phyloP scores from a whole-genome alignment of 1,140 invertebrate species.

The Trachymyrmex septentrionalis region DNA sequence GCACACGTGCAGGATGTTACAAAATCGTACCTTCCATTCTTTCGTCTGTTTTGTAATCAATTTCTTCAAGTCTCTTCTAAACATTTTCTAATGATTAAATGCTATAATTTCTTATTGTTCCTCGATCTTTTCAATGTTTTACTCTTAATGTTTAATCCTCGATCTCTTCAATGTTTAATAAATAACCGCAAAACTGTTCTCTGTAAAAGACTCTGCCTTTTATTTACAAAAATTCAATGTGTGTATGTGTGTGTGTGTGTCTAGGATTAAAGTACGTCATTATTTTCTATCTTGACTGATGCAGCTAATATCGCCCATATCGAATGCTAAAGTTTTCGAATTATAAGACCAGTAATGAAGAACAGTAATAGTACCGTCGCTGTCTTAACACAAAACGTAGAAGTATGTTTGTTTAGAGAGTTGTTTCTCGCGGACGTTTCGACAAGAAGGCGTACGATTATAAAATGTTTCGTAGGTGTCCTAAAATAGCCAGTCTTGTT shows the following conservation, averaged over 20 bases:
- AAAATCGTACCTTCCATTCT: not conserved
- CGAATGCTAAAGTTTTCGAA: not conserved
- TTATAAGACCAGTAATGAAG: not conserved
- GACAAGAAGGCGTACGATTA: not conserved
- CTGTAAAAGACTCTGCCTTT: no score
- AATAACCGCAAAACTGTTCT: no score
- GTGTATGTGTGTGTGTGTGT: no score
- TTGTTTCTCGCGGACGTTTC: not conserved
- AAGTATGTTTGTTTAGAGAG: not conserved
- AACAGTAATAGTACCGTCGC: not conserved
- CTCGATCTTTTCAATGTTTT: not conserved
- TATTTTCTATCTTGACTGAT: not conserved
- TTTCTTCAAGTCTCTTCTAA: not conserved
- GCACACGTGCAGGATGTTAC: not conserved
- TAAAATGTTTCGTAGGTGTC: slow-evolving; percentile 3
- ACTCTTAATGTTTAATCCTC: not conserved
- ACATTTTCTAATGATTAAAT: not conserved
- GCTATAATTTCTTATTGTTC: not conserved
- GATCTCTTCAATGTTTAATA: not conserved
- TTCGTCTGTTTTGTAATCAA: not conserved
- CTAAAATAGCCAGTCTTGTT: slow-evolving; percentile 44
- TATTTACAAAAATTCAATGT: no score
- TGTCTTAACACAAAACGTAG: not conserved
- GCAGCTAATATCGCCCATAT: not conserved
- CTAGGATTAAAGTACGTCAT: no score